A percentile compares a stretch with the other conserved stretches of the same genome.
Evolutionary conservation across 2,113 vertebrate species (phyloP).

Genomic region (Arothron firmamentum): DNA sequence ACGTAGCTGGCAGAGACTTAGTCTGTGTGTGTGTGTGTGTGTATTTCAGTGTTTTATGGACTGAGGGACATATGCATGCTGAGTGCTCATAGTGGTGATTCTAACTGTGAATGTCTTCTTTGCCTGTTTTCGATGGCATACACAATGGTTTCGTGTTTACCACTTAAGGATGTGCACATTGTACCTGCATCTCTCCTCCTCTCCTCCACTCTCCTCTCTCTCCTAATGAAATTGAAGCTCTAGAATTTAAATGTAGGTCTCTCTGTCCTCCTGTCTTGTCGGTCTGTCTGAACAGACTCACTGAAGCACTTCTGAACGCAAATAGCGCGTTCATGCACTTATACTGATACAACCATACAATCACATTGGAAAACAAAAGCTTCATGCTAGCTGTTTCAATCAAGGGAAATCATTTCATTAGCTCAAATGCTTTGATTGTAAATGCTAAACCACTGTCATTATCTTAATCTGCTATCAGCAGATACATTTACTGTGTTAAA

Average conservation of each 20-base stretch:
- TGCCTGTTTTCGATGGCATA: conserved; percentile 4
- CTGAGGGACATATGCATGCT: not conserved
- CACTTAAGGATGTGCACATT: conserved; percentile 30
- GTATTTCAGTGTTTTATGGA: conserved; percentile 24
- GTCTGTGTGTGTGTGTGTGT: conserved; percentile 33
- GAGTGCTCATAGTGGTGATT: too few species aligned
- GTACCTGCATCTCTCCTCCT: conserved; percentile 16
- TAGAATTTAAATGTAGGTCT: conserved; percentile 54
- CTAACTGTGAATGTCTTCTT: conserved; percentile 5
- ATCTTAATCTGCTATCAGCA: not conserved
- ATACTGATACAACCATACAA: too few species aligned
- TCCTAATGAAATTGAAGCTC: conserved; percentile 50
- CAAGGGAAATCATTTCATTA: too few species aligned
- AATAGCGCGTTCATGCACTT: not conserved
- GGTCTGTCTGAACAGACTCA: conserved; percentile 25
- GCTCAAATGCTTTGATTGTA: too few species aligned
- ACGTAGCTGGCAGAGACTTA: conserved; percentile 61
- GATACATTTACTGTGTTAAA: not conserved
- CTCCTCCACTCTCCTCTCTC: conserved; percentile 28
- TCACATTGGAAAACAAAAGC: too few species aligned
- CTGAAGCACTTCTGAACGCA: conserved; percentile 15
- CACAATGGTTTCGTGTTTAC: not conserved
- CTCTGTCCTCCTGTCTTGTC: conserved; percentile 30
- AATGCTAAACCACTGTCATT: too few species aligned
- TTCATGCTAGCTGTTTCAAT: too few species aligned